Conservation (phyloP, 1,140 invertebrate genomes). For the Limonius californicus region DNA sequence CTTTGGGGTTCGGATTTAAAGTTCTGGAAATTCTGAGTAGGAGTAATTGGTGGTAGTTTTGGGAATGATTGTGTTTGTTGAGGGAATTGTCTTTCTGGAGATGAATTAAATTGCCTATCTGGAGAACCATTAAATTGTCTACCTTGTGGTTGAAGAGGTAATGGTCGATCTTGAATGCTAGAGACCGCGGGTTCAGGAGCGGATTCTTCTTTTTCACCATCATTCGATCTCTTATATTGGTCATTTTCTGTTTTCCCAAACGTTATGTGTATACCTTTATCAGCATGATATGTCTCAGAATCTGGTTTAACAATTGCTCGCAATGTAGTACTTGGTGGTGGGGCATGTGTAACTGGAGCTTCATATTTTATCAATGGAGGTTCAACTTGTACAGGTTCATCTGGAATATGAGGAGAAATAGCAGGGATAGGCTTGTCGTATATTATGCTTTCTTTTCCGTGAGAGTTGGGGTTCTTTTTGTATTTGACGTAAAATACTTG, state of each 20-base stretch:
- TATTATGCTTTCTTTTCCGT: slow-evolving; percentile 63
- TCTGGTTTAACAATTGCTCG: slow-evolving; percentile 79
- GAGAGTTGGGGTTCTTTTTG: slow-evolving; percentile 69
- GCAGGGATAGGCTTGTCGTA: slow-evolving; percentile 75
- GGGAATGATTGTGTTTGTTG: background rate
- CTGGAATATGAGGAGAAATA: slow-evolving; percentile 61
- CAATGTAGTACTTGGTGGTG: slow-evolving; percentile 67
- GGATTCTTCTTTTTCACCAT: slow-evolving; percentile 52
- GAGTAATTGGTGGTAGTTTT: background rate
- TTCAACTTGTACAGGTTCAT: slow-evolving; percentile 56
- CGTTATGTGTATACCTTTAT: slow-evolving; percentile 69
- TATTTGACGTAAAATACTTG: slow-evolving; percentile 89
- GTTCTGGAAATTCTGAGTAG: slow-evolving; percentile 21
- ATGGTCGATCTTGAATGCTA: slow-evolving; percentile 48
- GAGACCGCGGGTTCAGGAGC: slow-evolving; percentile 57
- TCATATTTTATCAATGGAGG: slow-evolving; percentile 42
- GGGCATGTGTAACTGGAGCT: slow-evolving; percentile 47
- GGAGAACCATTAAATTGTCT: slow-evolving; percentile 20
- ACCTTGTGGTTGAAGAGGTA: slow-evolving; percentile 35
- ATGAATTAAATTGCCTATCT: background rate
- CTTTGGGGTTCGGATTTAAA: slow-evolving; percentile 19
- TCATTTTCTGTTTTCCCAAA: slow-evolving; percentile 63
- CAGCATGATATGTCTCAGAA: slow-evolving; percentile 73
- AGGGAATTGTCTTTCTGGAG: slow-evolving; percentile 31
- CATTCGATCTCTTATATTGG: slow-evolving; percentile 52